Percentiles rank a stretch among this genome's conserved stretches.
Conservation (phyloP, 2,888 invertebrate species). For the Pelosia muscerda region DNA sequence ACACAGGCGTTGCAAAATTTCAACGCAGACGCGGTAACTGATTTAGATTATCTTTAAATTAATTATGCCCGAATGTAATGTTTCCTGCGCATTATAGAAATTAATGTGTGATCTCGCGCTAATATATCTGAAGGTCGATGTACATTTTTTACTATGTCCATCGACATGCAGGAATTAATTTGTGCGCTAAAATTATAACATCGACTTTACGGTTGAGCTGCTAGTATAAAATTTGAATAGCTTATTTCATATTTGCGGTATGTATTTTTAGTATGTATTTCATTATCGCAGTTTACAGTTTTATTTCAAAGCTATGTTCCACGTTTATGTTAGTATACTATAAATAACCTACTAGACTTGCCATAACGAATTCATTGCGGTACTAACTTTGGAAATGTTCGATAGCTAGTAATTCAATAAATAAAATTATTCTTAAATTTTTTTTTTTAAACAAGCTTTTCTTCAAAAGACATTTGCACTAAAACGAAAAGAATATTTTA, state of each 20-base stretch:
- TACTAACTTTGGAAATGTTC: neutral
- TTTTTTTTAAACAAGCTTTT: too few species aligned
- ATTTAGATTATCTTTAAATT: constrained; percentile 17
- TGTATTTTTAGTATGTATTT: neutral
- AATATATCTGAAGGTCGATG: constrained; percentile 12
- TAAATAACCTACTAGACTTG: neutral
- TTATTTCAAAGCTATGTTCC: neutral
- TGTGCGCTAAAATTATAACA: constrained; percentile 1
- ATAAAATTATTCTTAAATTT: too few species aligned
- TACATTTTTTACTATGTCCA: neutral
- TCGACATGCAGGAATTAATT: neutral
- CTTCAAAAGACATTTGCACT: neutral
- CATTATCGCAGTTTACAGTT: neutral
- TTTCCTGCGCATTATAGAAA: constrained; percentile 8
- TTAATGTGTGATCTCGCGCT: constrained; percentile 15
- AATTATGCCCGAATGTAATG: constrained; percentile 9
- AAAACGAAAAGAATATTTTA: too few species aligned
- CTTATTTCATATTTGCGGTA: neutral
- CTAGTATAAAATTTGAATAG: neutral
- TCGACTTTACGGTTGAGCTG: neutral
- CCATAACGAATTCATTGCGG: neutral
- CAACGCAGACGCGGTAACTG: constrained; percentile 11
- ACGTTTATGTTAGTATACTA: too few species aligned
- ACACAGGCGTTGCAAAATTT: constrained; percentile 24
- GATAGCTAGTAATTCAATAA: neutral